These are phyloP conservation scores for Agrotis segetum DNA, from an alignment of 2,888 invertebrate genomes.

Conservation along the genomic window DNA sequence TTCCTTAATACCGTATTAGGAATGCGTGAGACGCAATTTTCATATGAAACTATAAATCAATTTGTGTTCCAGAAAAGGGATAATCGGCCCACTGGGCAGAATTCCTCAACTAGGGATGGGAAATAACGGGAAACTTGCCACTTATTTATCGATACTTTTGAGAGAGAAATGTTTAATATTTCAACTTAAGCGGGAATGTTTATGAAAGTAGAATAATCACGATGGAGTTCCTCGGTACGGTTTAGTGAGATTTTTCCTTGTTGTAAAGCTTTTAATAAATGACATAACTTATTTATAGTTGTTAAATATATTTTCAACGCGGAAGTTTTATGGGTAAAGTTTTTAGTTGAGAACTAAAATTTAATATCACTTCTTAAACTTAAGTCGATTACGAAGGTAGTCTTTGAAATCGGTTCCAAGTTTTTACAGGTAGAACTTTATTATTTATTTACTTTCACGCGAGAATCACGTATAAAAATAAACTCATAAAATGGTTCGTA, in stretches of 20 bases:
- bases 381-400: constrained; percentile 38
- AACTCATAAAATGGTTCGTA: not conserved
- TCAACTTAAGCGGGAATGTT: constrained; percentile 51
- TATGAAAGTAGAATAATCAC: constrained; percentile 48
- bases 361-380: constrained; percentile 46
- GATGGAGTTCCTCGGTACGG: constrained; percentile 19
- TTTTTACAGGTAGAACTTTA: constrained; percentile 30
- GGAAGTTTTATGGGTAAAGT: constrained; percentile 45
- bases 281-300: constrained; percentile 51
- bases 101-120: constrained; percentile 57
- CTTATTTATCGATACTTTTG: constrained; percentile 60
- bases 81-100: constrained; percentile 69
- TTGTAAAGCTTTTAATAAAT: constrained; percentile 45
- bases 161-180: constrained; percentile 47
- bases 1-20: constrained; percentile 74
- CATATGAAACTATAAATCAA: constrained; percentile 82
- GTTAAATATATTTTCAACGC: constrained; percentile 43
- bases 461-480: constrained; percentile 2
- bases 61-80: constrained; percentile 68
- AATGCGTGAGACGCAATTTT: constrained; percentile 78
- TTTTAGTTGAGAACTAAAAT: constrained; percentile 46
- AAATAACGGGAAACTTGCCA: constrained; percentile 23
- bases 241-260: constrained; percentile 30
- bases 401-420: constrained; percentile 21
- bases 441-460: constrained; percentile 17